Evolutionary conservation across 2,113 vertebrate genomes (phyloP).

Genomic region (Corydoras sp.): DNA sequence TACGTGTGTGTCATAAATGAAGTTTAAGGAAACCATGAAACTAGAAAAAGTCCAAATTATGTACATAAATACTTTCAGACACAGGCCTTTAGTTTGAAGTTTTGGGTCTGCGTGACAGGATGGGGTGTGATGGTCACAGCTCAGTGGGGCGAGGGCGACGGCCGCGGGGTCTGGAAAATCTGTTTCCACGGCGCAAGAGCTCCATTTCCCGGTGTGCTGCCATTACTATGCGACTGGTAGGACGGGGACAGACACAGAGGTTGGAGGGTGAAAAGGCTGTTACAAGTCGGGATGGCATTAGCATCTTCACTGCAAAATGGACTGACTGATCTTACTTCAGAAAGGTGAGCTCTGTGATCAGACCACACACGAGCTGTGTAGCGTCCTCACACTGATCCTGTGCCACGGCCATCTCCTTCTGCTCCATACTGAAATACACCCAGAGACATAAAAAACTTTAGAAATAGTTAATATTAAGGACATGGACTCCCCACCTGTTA

Average conservation of each 20-base stretch:
- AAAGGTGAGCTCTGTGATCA: constrained; percentile 75
- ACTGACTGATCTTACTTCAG: constrained; percentile 73
- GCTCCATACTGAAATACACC: constrained; percentile 33
- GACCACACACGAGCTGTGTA: constrained; percentile 66
- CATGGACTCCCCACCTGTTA: too few relatives aligned
- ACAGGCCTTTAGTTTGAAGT: too few relatives aligned
- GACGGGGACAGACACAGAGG: background rate
- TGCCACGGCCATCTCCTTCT: background rate
- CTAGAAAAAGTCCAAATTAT: too few relatives aligned
- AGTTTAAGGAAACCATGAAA: too few relatives aligned
- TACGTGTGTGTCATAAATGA: too few relatives aligned
- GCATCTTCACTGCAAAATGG: constrained; percentile 4
- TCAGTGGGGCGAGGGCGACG: constrained; percentile 25
- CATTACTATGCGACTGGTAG: constrained; percentile 61
- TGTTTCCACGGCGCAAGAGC: constrained; percentile 49
- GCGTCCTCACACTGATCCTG: constrained; percentile 60
- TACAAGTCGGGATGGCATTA: too few relatives aligned
- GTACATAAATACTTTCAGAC: too few relatives aligned
- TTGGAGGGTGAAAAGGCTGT: too few relatives aligned
- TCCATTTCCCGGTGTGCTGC: constrained; percentile 56
- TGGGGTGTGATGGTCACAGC: background rate
- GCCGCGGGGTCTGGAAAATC: constrained; percentile 31
- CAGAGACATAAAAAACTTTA: background rate
- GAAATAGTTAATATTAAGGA: too few relatives aligned
- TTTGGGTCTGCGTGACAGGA: too few relatives aligned